These are phyloP conservation scores for Noturus placidus DNA, from an alignment of 2,113 vertebrate genomes.

Conservation along the genomic window DNA sequence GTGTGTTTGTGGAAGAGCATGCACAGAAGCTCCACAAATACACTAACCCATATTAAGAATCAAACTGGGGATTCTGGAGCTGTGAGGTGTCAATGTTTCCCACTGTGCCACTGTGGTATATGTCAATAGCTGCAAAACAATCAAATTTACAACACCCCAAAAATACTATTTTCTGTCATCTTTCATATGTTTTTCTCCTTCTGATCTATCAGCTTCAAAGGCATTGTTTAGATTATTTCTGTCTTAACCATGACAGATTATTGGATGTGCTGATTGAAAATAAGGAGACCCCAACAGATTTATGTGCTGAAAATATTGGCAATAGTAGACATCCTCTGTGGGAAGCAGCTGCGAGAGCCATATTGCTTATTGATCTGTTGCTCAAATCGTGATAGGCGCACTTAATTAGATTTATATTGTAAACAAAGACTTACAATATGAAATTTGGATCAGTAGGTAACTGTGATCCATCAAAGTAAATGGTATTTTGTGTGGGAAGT, in stretches of 20 bases:
- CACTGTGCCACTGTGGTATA: not conserved
- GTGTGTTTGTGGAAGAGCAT: not conserved
- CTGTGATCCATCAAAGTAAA: slow-evolving; percentile 75
- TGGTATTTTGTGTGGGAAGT: slow-evolving; percentile 67
- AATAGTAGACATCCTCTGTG: slow-evolving; percentile 69
- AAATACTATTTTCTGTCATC: not conserved
- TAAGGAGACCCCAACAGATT: slow-evolving; percentile 62
- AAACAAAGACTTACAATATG: slow-evolving; percentile 78
- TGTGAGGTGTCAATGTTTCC: no score
- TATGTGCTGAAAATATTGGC: slow-evolving; percentile 76
- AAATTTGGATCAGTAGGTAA: slow-evolving; percentile 75
- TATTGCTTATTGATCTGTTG: slow-evolving; percentile 84
- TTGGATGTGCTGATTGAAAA: slow-evolving; percentile 60
- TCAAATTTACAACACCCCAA: not conserved
- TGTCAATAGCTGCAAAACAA: not conserved
- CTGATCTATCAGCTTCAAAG: slow-evolving; percentile 48
- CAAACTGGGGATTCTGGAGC: not conserved
- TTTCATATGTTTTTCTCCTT: slow-evolving; percentile 7
- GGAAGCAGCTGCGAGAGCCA: slow-evolving; percentile 78
- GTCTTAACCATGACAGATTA: slow-evolving; percentile 73
- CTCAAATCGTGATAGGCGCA: slow-evolving; percentile 66
- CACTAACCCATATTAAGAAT: no score
- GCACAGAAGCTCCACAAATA: not conserved
- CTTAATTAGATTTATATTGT: slow-evolving; percentile 88
- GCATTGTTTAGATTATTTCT: slow-evolving; percentile 65